Evolutionary conservation across 2,797 vertebrate genomes (phyloP), one percentile per base, ranked within the genome.

Genomic region (Oceanodroma leucorhoa): DNA sequence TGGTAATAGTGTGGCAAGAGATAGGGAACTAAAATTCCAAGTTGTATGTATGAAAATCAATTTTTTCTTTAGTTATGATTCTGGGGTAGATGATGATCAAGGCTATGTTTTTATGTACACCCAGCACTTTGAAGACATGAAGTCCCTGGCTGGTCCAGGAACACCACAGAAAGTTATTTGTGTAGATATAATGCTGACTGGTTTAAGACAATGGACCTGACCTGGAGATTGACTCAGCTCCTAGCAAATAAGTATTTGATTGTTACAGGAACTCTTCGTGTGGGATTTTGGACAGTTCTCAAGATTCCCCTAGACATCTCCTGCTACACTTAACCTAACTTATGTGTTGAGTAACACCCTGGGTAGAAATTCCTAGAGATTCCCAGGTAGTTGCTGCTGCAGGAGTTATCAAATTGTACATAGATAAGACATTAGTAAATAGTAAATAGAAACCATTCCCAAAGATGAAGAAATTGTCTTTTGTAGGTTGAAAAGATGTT

Each of bases 31-130:
- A 40, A 83, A 92, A 77, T 61, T 86, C 17, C 16, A 77, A 54
- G 9, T 14, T 66, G 0, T 53, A 18, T 38, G 1, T 57, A 46
- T 22, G 26, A 77, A 92, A 92, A 70, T 21, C 0, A 7, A 0
- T 41, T 46, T 58, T 76, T 60, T 66, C 14, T 51, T 15, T 66
- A 18, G 3, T 17, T 89, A 18, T 18, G 61, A 29, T 77, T 77
- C 14, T 62, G 43, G 4, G 36, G 10, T 50, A 62, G 36, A 16
- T 53, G 30, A 40, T 86, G 38, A 72, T 40, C 22, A 81, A 75
- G 8, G 5, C 13, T 87, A 5, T 54, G 15, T 6, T 23, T 82
- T 60, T 69, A 60, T 51, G 38, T 14, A 53, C 36, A 64, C 2
- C 6, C 27, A 79, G 54, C 1, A 60, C n/a, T 85, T 16, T 40